Percentiles rank a stretch among this genome's conserved stretches.
phyloP scores from a whole-genome alignment of 1,140 invertebrate genomes.

The Halictus rubicundus region DNA sequence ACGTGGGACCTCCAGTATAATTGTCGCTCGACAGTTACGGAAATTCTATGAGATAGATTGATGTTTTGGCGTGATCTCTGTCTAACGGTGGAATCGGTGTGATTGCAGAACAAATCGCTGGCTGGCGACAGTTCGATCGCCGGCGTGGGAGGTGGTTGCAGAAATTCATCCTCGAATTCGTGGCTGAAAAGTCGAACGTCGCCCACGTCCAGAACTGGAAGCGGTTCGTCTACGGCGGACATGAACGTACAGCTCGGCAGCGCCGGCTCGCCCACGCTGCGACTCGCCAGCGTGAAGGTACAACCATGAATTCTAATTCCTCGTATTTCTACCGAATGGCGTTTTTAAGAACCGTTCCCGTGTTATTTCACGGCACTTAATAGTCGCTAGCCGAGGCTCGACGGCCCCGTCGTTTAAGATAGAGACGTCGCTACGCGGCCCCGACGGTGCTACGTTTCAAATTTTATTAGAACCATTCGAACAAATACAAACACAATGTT shows the following conservation, averaged over 20 bases:
- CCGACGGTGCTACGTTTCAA: not conserved
- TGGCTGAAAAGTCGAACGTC: constrained; percentile 75
- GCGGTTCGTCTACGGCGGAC: constrained; percentile 75
- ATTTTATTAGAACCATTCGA: not conserved
- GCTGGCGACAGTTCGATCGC: constrained; percentile 69
- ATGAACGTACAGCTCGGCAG: constrained; percentile 82
- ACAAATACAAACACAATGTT: not conserved
- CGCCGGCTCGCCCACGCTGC: constrained; percentile 79
- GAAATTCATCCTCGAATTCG: constrained; percentile 73
- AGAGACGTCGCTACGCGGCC: not conserved
- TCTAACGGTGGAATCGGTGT: constrained; percentile 21
- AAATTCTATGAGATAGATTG: too few relatives aligned
- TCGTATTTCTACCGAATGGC: not conserved
- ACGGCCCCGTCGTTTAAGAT: not conserved
- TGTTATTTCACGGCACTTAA: constrained; percentile 16
- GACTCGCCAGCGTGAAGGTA: constrained; percentile 79
- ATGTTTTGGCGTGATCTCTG: too few relatives aligned
- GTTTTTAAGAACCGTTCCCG: constrained; percentile 1
- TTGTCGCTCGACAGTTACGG: too few relatives aligned
- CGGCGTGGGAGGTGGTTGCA: constrained; percentile 65
- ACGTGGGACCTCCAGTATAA: too few relatives aligned
- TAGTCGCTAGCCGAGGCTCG: constrained; percentile 11
- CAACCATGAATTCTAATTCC: constrained; percentile 23
- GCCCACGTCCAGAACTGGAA: constrained; percentile 73
- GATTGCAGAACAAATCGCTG: constrained; percentile 75